Evolutionary conservation across 2,888 invertebrate genomes (phyloP), one percentile per base, ranked within the genome.

Genomic region (Trachelus stipa): DNA sequence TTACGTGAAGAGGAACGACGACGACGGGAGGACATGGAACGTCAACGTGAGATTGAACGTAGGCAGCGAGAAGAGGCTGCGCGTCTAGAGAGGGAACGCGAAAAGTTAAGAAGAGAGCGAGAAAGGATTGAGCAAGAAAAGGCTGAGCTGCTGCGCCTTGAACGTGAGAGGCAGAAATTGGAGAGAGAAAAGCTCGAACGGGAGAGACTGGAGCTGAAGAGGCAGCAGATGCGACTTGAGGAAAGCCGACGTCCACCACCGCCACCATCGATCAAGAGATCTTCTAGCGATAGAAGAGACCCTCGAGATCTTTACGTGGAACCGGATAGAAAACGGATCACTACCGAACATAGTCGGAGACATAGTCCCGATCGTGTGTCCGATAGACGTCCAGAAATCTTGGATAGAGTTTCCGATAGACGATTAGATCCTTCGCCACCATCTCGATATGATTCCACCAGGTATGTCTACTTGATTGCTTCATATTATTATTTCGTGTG

Each of bases 61-160:
- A 94, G 96, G 12, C 97, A 98, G 90, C 94, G 97, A 6, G 96
- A 96, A 89, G 98, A 98, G 92, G 96, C 97, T 68, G 94, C 95
- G 73, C 95, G 97, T 76, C 93, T 98, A 76, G 96, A 95, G 80
- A 93, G 96, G 75, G 97, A 97, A 90, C 93, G 97, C 35, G 96
- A 97, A 87, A 96, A 96, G 87, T 92, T 97, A 81, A 94, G 96
- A 73, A 92, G 96, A 23, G 98, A 98, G 92, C 94, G 97, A 34
- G 97, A 97, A 87, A 95, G 96, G 84, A 95, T 98, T 77, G 98
- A 98, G 89, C 94, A 96, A 4, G 97, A 98, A 89, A 97, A 97
- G 91, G 95, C 96, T 30, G 97, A 98, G 88, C 91, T 98, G 34
- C 92, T 98, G 83, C 94, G 96, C 76, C 91, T 97, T 82, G 97